Conservation (phyloP, 2,113 vertebrate genomes). For the Eublepharis macularius region DNA sequence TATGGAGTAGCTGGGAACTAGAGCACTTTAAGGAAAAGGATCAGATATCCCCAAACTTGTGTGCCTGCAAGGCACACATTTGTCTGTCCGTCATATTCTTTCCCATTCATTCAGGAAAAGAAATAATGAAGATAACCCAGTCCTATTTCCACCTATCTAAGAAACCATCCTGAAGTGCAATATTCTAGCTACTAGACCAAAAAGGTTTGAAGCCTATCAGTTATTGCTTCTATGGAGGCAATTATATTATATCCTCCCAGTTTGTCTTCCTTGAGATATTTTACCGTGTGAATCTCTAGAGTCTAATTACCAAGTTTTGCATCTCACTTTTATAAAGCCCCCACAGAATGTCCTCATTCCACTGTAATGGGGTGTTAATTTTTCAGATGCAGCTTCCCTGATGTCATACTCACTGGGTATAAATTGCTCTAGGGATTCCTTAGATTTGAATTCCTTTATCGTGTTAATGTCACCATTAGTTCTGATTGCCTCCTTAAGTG, state of each 20-base stretch:
- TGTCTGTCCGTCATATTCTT: not conserved
- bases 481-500: conserved; percentile 68
- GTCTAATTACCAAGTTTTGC: conserved; percentile 31
- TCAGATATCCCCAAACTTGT: no score
- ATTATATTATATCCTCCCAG: conserved; percentile 7
- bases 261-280: conserved; percentile 15
- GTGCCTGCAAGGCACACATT: no score
- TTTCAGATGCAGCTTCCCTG: conserved; percentile 58
- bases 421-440: conserved; percentile 65
- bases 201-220: not conserved
- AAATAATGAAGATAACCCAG: not conserved
- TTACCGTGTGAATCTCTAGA: not conserved
- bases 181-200: not conserved
- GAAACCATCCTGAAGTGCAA: not conserved
- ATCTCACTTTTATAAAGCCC: conserved; percentile 44
- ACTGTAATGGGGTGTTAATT: conserved; percentile 54
- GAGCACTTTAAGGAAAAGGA: no score
- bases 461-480: conserved; percentile 71
- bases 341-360: conserved; percentile 37
- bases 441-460: conserved; percentile 56
- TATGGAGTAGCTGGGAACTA: no score
- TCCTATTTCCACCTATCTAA: not conserved
- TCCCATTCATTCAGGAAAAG: not conserved
- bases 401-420: conserved; percentile 38
- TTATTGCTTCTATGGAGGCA: not conserved